Conservation (phyloP, 2,797 vertebrate genomes). For the Sparidentex hasta region DNA sequence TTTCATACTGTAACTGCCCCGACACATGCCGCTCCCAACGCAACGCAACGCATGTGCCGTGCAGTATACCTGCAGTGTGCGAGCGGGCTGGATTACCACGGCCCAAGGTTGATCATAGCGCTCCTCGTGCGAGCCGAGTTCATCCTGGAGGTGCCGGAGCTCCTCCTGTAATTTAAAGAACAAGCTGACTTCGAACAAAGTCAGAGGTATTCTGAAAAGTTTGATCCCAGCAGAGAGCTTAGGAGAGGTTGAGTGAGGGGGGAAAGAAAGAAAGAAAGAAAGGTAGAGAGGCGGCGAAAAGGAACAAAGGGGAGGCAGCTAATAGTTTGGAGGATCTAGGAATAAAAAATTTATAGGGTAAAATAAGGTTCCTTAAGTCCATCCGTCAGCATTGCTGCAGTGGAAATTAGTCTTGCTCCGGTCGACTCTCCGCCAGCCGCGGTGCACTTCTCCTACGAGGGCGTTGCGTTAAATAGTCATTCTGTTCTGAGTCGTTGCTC, state of each 20-base stretch:
- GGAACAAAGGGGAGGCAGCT: constrained; percentile 72
- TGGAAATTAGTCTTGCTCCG: constrained; percentile 71
- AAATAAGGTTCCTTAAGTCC: constrained; percentile 79
- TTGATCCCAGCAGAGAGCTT: constrained; percentile 63
- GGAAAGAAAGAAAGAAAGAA: constrained; percentile 34
- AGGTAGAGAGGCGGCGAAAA: constrained; percentile 40
- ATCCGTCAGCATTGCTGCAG: constrained; percentile 74
- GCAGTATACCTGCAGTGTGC: neutral
- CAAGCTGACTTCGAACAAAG: constrained; percentile 63
- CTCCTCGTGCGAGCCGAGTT: neutral
- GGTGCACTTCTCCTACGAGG: constrained; percentile 29
- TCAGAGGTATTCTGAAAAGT: constrained; percentile 53
- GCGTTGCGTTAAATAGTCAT: constrained; percentile 17
- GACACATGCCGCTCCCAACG: neutral
- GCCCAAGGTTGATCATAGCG: neutral
- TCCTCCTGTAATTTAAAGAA: constrained; percentile 45
- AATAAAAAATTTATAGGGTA: constrained; percentile 79
- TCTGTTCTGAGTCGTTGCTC: constrained; percentile 7
- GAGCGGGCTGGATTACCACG: neutral
- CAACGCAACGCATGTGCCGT: neutral
- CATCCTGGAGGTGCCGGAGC: constrained; percentile 13
- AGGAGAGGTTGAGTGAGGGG: constrained; percentile 58
- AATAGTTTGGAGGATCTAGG: constrained; percentile 74
- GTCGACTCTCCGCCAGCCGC: constrained; percentile 47
- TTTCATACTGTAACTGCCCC: neutral